Conservation (phyloP, 1,140 invertebrate species). For the Agrypnia vestita region DNA sequence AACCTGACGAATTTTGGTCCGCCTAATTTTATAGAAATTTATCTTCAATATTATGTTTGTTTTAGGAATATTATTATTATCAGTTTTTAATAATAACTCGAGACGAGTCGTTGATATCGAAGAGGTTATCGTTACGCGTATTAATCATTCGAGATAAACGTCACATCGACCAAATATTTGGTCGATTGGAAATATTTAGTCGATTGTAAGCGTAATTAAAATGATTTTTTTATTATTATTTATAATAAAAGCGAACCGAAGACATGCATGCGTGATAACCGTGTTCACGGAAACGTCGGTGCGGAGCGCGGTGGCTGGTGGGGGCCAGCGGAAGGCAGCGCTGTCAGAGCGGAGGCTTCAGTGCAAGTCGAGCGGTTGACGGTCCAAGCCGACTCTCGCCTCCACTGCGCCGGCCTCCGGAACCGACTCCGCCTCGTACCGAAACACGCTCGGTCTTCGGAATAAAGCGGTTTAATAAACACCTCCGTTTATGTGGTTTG, state of each 20-base stretch:
- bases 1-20: no score
- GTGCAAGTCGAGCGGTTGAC: slow-evolving; percentile 16
- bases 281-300: no score
- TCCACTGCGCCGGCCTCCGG: background rate
- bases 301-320: background rate
- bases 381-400: slow-evolving; percentile 1
- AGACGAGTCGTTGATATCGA: background rate
- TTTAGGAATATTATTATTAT: slow-evolving; percentile 2
- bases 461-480: background rate
- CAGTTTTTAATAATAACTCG: slow-evolving; percentile 3
- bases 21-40: background rate
- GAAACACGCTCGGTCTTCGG: background rate
- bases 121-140: slow-evolving; percentile 2
- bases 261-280: no score
- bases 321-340: background rate
- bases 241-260: no score
- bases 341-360: background rate
- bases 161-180: no score
- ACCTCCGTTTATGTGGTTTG: background rate
- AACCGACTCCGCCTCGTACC: background rate
- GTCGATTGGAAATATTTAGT: no score
- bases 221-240: no score
- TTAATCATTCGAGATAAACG: no score
- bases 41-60: background rate
- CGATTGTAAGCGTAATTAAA: no score